A percentile compares a stretch with the other conserved stretches of the same genome.
These are phyloP conservation scores for Candoia aspera DNA, from an alignment of 2,113 vertebrate genomes.

Conservation along the genomic window DNA sequence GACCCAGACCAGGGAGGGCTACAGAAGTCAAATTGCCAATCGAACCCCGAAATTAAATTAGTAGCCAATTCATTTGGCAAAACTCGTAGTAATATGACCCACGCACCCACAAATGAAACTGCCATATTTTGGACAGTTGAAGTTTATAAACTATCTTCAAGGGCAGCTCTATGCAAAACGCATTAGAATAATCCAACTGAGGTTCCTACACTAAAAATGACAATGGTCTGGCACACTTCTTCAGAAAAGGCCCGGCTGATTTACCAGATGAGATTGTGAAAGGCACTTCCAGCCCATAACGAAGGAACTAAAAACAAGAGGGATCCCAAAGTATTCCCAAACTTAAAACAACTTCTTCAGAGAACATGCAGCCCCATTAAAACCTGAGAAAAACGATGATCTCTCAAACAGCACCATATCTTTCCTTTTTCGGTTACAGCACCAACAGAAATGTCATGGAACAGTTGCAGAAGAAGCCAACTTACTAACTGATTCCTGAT, in stretches of 20 bases:
- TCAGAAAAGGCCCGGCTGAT: neutral
- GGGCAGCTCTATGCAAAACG: neutral
- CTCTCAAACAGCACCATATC: neutral
- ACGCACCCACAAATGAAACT: neutral
- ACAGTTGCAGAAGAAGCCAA: neutral
- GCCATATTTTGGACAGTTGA: neutral
- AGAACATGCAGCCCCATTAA: neutral
- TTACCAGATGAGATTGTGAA: neutral
- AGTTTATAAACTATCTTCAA: neutral
- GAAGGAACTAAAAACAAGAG: neutral
- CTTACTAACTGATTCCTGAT: conserved; percentile 84
- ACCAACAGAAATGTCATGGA: neutral
- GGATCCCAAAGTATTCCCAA: neutral
- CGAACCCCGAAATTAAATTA: neutral
- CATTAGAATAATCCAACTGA: neutral
- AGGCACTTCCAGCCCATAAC: neutral
- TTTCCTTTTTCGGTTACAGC: neutral
- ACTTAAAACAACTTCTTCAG: neutral
- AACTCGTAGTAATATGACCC: neutral
- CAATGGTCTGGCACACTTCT: too few species aligned
- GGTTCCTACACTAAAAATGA: neutral
- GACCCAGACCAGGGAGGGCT: neutral
- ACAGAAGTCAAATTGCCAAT: neutral
- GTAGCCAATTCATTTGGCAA: neutral
- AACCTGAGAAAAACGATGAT: neutral